These are phyloP conservation scores for Perizoma flavofasciatum DNA, from an alignment of 2,888 invertebrate species.

Conservation along the genomic window DNA sequence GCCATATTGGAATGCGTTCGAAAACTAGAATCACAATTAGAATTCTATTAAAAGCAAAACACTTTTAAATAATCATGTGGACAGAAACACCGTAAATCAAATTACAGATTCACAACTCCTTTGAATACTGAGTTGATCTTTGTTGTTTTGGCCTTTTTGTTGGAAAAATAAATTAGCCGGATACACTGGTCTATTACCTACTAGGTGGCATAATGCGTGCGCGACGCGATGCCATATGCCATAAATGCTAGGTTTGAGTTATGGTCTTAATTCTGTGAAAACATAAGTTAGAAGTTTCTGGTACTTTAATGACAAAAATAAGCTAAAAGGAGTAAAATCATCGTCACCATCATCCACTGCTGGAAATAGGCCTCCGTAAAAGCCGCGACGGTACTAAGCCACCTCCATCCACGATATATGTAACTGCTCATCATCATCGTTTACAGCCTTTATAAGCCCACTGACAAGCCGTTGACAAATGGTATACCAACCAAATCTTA, in stretches of 20 bases:
- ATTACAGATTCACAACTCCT: not conserved
- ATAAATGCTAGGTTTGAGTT: conserved; percentile 14
- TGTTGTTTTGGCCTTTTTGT: not conserved
- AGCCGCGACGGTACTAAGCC: no score
- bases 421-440: no score
- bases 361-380: no score
- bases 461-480: no score
- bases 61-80: not conserved
- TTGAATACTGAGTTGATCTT: not conserved
- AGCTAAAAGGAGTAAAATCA: no score
- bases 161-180: not conserved
- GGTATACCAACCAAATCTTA: no score
- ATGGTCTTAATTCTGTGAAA: conserved; percentile 22
- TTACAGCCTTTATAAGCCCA: no score
- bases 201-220: not conserved
- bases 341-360: no score
- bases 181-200: conserved; percentile 1
- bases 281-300: not conserved
- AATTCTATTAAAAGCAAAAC: conserved; percentile 9
- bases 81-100: conserved; percentile 5
- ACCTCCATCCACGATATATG: no score
- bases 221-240: conserved; percentile 1
- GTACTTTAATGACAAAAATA: conserved; percentile 6
- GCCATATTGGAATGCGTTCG: conserved; percentile 10
- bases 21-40: conserved; percentile 4